These are phyloP conservation scores for Riparia riparia DNA, from an alignment of 2,113 vertebrate genomes.

Conservation along the genomic window DNA sequence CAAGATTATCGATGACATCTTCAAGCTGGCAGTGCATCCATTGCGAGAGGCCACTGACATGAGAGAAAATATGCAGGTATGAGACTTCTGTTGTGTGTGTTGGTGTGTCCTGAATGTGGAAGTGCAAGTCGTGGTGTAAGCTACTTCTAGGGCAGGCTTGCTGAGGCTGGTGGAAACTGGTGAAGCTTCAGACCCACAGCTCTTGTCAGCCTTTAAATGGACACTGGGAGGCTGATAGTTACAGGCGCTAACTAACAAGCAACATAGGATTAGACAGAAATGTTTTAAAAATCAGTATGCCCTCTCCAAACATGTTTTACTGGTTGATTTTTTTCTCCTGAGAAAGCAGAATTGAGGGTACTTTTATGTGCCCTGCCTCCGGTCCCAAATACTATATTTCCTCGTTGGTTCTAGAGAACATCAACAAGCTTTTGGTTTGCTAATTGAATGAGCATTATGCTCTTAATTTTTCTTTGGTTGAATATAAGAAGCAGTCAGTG, in stretches of 20 bases:
- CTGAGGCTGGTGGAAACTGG: not conserved
- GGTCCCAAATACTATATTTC: not conserved
- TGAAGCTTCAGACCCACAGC: not conserved
- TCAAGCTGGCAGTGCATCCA: conserved; percentile 85
- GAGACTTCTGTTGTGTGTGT: fast-evolving
- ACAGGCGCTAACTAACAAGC: not conserved
- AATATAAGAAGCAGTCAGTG: not conserved
- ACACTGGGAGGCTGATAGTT: not conserved
- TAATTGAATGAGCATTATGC: not conserved
- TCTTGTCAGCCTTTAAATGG: not conserved
- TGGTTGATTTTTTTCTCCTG: not conserved
- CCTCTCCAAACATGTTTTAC: not conserved
- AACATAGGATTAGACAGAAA: not conserved
- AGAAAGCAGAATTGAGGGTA: not conserved
- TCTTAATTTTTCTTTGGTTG: not conserved
- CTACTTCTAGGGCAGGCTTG: not conserved
- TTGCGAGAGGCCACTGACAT: conserved; percentile 92
- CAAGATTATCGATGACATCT: conserved; percentile 90
- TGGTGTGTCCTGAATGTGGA: not conserved
- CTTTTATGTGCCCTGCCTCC: not conserved
- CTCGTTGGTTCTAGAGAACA: fast-evolving
- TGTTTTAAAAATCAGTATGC: not conserved
- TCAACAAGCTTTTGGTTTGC: not conserved
- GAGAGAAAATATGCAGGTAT: conserved; percentile 94
- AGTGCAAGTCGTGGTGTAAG: not conserved